Evolutionary conservation across 2,888 invertebrate species (phyloP), one percentile per base, ranked within the genome.

Genomic region (Polymixis lichenea): DNA sequence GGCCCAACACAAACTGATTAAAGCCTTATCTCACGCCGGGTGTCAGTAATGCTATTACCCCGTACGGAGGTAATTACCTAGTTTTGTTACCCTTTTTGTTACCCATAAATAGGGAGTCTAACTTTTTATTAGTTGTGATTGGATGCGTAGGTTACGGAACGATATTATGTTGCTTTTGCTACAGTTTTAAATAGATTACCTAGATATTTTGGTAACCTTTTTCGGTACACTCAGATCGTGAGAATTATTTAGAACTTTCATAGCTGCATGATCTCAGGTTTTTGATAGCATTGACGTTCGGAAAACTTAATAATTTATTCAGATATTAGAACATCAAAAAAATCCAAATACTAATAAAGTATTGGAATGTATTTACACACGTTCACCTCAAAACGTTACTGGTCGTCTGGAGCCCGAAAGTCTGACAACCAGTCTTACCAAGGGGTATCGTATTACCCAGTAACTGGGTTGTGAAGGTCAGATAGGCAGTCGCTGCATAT

Each of bases 1-100:
- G 70, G 60, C 55, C 61, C 72, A 77, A 80, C 74, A 77, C 82
- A 81, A 79, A 88, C 79, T 81, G 88, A 88, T 87, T 83, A 86
- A 62, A 72, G 75, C 78, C 67, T 81, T 86, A 80, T 83, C 83
- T 82, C 78, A 76, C 62, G 56, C 46, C 25, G 73, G 76, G 78
- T 74, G 77, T 78, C 61, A 68, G 77, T 81, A 81, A 85, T 69
- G 61, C 76, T 84, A 86, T 86, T 85, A 88, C 81, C 82, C 78
- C 56, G 61, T 74, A 58, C 72, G 71, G 64, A 17, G 61, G 70
- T 75, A 77, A 80, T 82, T 76, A 83, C 72, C 43, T 75, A 72
- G 74, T 77, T 76, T 67, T 70, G 77, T 85, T 78, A 60, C 72
- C 72, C 64, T 74, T 77, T 68, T 76, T 69, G 72, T 76, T 77